Conservation (phyloP, 1,140 invertebrate species). For the Aplysia californica region DNA sequence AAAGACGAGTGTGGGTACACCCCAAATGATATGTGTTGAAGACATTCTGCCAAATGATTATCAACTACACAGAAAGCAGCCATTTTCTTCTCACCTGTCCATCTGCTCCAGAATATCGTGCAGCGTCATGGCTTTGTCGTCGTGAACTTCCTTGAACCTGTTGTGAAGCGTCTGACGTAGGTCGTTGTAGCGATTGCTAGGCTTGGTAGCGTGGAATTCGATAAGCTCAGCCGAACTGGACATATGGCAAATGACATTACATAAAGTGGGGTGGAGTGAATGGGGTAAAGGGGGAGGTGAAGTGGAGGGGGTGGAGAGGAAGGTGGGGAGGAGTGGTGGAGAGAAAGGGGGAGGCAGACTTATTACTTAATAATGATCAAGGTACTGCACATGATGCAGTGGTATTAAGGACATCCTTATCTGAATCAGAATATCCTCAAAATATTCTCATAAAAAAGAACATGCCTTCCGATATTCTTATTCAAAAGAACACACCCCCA, state of each 20-base stretch:
- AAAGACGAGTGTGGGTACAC: no score
- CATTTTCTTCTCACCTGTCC: slow-evolving; percentile 62
- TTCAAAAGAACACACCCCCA: no score
- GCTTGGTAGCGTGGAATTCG: slow-evolving; percentile 50
- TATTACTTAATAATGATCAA: no score
- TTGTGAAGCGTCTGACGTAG: slow-evolving; percentile 47
- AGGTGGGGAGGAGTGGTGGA: neutral
- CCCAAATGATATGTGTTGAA: no score
- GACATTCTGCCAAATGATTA: no score
- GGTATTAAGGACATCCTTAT: no score
- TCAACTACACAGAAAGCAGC: no score
- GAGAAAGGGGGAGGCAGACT: neutral
- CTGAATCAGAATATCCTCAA: no score
- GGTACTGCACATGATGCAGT: no score
- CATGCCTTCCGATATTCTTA: no score
- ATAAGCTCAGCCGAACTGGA: slow-evolving; percentile 52
- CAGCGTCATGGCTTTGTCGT: slow-evolving; percentile 61
- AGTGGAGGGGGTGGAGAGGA: neutral
- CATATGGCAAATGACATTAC: neutral
- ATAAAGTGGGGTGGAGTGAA: neutral
- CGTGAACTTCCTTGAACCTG: slow-evolving; percentile 58
- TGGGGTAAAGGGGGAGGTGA: neutral
- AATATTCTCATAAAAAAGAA: no score
- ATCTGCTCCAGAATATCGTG: slow-evolving; percentile 62
- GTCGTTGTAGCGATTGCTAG: slow-evolving; percentile 45